Evolutionary conservation across 2,888 invertebrate species (phyloP).

Genomic region (Philhelius pedissequus): DNA sequence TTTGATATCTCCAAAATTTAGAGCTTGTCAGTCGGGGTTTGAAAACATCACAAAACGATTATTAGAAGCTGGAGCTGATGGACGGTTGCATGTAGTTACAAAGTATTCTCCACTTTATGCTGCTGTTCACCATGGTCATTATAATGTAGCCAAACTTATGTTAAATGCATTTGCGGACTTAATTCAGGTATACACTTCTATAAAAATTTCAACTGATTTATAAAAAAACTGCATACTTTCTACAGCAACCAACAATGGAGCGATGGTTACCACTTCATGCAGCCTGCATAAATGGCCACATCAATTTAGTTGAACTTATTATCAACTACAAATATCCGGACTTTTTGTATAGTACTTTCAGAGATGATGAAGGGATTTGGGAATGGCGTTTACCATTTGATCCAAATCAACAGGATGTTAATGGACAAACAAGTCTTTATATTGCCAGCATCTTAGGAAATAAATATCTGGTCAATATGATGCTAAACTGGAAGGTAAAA

Average conservation of each 20-base stretch:
- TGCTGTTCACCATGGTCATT: slow-evolving; percentile 91
- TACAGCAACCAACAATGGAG: slow-evolving; percentile 91
- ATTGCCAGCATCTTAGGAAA: slow-evolving; percentile 92
- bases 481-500: slow-evolving; percentile 86
- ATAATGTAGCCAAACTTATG: slow-evolving; percentile 87
- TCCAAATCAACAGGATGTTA: slow-evolving; percentile 93
- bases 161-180: slow-evolving; percentile 91
- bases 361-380: slow-evolving; percentile 86
- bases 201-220: neutral
- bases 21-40: slow-evolving; percentile 92
- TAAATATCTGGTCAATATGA: slow-evolving; percentile 86
- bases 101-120: slow-evolving; percentile 95
- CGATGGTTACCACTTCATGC: slow-evolving; percentile 96
- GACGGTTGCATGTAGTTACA: slow-evolving; percentile 92
- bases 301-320: slow-evolving; percentile 86
- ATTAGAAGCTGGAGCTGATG: slow-evolving; percentile 91
- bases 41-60: slow-evolving; percentile 88
- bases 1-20: slow-evolving; percentile 74
- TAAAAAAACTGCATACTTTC: slow-evolving; percentile 35
- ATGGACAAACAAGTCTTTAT: slow-evolving; percentile 94
- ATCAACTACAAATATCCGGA: slow-evolving; percentile 91
- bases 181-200: slow-evolving; percentile 82
- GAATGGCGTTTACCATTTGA: slow-evolving; percentile 95
- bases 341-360: slow-evolving; percentile 83
- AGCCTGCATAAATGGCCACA: slow-evolving; percentile 93